phyloP scores from a whole-genome alignment of 2,797 vertebrate species.

The Gobio occitaniae region DNA sequence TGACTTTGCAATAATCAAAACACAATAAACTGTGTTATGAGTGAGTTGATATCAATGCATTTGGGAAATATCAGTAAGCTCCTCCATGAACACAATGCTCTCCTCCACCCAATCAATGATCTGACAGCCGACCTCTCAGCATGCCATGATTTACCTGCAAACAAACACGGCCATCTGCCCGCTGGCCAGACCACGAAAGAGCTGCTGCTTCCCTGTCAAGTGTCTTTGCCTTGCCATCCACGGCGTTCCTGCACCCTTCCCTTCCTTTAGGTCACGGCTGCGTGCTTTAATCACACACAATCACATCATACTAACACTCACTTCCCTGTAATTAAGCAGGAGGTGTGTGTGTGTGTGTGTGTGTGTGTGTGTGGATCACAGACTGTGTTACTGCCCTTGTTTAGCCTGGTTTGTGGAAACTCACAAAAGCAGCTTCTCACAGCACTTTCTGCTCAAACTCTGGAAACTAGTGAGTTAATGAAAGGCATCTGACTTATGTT shows the following conservation, averaged over 20 bases:
- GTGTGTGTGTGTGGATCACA: background rate
- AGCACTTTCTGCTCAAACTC: slow-evolving; percentile 35
- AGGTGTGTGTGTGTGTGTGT: background rate
- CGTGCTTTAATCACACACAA: slow-evolving; percentile 18
- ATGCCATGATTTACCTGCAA: slow-evolving; percentile 30
- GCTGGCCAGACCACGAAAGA: background rate
- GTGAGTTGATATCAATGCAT: background rate
- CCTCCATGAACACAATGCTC: background rate
- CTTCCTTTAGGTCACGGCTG: slow-evolving; percentile 20
- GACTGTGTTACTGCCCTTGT: background rate
- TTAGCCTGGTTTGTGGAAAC: slow-evolving; percentile 14
- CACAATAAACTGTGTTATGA: background rate
- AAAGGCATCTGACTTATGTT: background rate
- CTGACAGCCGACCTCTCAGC: background rate
- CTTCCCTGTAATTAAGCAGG: slow-evolving; percentile 17
- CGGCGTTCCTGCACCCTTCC: slow-evolving; percentile 7
- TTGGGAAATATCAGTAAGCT: background rate
- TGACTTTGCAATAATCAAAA: background rate
- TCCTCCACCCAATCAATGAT: background rate
- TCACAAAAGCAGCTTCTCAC: slow-evolving; percentile 23
- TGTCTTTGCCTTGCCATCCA: slow-evolving; percentile 17
- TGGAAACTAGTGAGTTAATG: background rate
- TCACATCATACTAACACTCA: background rate
- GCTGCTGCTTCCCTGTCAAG: slow-evolving; percentile 4
- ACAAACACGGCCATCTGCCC: slow-evolving; percentile 58